These are phyloP conservation scores for Morpho helenor DNA, from an alignment of 2,888 invertebrate species.

Conservation along the genomic window DNA sequence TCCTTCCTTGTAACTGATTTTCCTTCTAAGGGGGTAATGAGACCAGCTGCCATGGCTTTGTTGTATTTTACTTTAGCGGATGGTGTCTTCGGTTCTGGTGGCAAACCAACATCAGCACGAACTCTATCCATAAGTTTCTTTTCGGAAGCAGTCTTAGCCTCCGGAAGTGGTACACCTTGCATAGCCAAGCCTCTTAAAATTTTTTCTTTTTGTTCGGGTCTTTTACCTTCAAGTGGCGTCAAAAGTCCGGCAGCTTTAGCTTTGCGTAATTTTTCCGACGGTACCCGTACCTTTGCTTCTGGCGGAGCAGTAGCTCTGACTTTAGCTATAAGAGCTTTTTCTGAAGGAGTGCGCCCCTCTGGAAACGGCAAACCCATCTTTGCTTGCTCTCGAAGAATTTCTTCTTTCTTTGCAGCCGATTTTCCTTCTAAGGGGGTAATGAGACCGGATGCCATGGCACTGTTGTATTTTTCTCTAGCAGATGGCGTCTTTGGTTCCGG, in stretches of 20 bases:
- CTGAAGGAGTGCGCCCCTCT: constrained; percentile 34
- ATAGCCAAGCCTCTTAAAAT: constrained; percentile 23
- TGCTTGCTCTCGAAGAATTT: constrained; percentile 31
- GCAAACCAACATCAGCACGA: constrained; percentile 20
- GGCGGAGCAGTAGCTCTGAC: background rate
- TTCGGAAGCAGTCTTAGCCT: constrained; percentile 24
- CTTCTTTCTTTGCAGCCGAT: constrained; percentile 33
- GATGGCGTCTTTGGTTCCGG: constrained; percentile 28
- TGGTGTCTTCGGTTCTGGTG: constrained; percentile 26
- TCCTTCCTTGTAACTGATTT: constrained; percentile 33
- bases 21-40: constrained; percentile 39
- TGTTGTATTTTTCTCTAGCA: constrained; percentile 27
- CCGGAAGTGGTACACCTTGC: constrained; percentile 25
- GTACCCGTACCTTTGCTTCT: background rate
- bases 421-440: constrained; percentile 37
- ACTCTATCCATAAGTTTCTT: constrained; percentile 21
- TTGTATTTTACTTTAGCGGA: constrained; percentile 33
- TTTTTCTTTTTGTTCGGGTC: constrained; percentile 28
- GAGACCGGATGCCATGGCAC: constrained; percentile 29
- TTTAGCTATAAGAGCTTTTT: background rate
- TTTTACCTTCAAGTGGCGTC: constrained; percentile 34
- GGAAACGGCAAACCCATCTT: constrained; percentile 34
- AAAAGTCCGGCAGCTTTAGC: constrained; percentile 34
- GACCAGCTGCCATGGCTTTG: constrained; percentile 35
- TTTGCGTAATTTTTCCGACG: constrained; percentile 7